Conservation (phyloP, 2,113 vertebrate genomes). For the Opisthocomus hoazin region DNA sequence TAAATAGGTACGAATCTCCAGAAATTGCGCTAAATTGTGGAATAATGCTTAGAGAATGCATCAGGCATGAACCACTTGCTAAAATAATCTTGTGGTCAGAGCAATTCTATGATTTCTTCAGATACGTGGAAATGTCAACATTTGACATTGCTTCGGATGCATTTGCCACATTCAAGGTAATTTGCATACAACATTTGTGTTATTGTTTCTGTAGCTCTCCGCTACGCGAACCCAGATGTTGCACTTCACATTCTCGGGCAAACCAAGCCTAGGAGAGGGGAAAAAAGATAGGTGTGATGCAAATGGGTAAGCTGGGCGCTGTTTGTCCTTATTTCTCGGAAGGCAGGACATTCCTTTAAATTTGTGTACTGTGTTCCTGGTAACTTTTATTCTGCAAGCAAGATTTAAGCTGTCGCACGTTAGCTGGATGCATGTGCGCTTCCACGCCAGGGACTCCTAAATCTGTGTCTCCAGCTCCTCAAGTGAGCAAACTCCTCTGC, state of each 20-base stretch:
- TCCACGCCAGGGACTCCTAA: neutral
- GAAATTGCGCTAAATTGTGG: constrained; percentile 87
- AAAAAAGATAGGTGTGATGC: neutral
- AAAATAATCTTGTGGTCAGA: constrained; percentile 86
- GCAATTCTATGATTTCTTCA: constrained; percentile 88
- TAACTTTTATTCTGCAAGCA: neutral
- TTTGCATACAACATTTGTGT: neutral
- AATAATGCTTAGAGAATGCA: constrained; percentile 86
- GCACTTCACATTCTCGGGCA: neutral
- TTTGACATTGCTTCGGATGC: constrained; percentile 87
- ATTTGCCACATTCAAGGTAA: constrained; percentile 86
- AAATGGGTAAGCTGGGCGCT: neutral
- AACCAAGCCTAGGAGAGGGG: neutral
- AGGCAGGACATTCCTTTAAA: neutral
- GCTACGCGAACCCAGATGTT: neutral
- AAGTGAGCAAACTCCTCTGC: neutral
- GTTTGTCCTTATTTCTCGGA: neutral
- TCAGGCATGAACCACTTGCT: constrained; percentile 83
- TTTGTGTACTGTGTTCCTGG: rapidly evolving
- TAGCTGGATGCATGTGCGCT: neutral
- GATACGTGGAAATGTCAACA: constrained; percentile 87
- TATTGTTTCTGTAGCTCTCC: neutral
- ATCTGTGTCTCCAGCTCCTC: neutral
- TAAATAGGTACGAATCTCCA: constrained; percentile 78
- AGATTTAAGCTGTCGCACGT: neutral